Evolutionary conservation across 2,888 invertebrate genomes (phyloP).

Genomic region (Melolontha melolontha): DNA sequence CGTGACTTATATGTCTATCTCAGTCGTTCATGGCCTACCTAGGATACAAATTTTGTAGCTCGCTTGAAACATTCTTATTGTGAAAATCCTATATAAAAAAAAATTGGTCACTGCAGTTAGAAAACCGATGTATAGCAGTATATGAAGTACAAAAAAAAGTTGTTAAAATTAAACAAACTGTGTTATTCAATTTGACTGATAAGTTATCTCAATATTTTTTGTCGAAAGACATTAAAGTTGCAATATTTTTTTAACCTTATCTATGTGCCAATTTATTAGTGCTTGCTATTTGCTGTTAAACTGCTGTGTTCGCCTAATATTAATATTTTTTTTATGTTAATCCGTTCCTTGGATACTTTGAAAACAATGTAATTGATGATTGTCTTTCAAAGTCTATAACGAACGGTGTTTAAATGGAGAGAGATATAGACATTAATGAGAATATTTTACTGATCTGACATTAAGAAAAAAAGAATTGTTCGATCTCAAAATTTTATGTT

Average conservation of each 20-base stretch:
- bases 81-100: conserved; percentile 2
- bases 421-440: conserved; percentile 41
- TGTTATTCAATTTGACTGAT: conserved; percentile 7
- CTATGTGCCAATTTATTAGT: conserved; percentile 20
- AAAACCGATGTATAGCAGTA: neutral
- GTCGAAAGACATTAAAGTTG: conserved; percentile 22
- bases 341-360: conserved; percentile 2
- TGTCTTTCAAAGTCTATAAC: neutral
- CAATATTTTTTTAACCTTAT: conserved; percentile 10
- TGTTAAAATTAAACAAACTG: neutral
- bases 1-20: too few relatives aligned
- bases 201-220: conserved; percentile 9
- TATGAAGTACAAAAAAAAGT: conserved; percentile 16
- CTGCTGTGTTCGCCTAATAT: conserved; percentile 7
- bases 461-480: conserved; percentile 9
- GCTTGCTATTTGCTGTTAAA: conserved; percentile 18
- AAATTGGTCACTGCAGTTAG: neutral
- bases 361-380: neutral
- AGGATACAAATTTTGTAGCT: too few relatives aligned
- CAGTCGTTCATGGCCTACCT: too few relatives aligned
- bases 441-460: conserved; percentile 30
- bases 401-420: conserved; percentile 24
- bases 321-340: conserved; percentile 3
- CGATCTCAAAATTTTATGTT: conserved; percentile 42
- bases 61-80: too few relatives aligned